Evolutionary conservation across 2,113 vertebrate species (phyloP).

Genomic region (Leiothrix lutea): DNA sequence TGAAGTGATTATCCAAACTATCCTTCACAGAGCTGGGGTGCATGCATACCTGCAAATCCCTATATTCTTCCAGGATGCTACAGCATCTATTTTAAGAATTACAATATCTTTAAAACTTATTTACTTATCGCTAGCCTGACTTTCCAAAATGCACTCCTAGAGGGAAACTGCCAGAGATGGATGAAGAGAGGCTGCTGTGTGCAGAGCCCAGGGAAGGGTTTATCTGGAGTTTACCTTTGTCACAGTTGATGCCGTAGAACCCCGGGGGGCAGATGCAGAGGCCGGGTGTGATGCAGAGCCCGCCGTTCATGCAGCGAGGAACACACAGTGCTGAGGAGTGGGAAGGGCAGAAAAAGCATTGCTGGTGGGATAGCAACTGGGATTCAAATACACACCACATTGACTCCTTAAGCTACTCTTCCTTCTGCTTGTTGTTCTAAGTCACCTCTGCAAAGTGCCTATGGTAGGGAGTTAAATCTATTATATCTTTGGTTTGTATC

Average conservation of each 20-base stretch:
- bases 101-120: not conserved
- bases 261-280: conserved; percentile 88
- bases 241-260: conserved; percentile 85
- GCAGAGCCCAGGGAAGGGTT: rapidly evolving
- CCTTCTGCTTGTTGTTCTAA: not conserved
- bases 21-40: not conserved
- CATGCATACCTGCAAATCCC: not conserved
- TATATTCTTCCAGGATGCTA: not conserved
- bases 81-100: not conserved
- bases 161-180: not conserved
- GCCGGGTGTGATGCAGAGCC: conserved; percentile 85
- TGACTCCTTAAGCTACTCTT: not conserved
- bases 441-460: not conserved
- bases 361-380: not conserved
- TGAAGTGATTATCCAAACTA: not conserved
- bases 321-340: conserved; percentile 76
- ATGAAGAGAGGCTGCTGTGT: not conserved
- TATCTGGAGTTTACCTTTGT: conserved; percentile 78
- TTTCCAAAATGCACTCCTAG: not conserved
- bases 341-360: not conserved
- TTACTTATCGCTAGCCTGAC: not conserved
- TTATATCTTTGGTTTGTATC: not conserved
- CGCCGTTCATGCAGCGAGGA: conserved; percentile 84
- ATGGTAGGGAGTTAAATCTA: not conserved
- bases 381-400: not conserved